Evolutionary conservation across 2,888 invertebrate species (phyloP).

Genomic region (Yponomeuta evonymella): DNA sequence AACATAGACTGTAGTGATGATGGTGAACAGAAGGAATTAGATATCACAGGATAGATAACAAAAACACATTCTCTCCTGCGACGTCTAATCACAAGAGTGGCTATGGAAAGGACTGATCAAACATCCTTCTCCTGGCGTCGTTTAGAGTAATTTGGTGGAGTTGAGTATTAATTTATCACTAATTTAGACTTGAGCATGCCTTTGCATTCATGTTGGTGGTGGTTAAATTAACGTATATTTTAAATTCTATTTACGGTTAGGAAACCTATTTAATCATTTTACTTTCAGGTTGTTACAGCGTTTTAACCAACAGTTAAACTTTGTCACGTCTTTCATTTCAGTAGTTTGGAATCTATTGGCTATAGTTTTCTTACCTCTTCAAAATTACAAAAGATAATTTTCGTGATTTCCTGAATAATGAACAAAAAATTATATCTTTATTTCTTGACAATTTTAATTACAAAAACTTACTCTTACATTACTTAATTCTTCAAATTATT

Average conservation of each 20-base stretch:
- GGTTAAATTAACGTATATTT: neutral
- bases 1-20: neutral
- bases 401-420: neutral
- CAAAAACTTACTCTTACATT: neutral
- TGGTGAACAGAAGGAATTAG: too few species aligned
- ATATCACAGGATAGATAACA: too few species aligned
- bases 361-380: neutral
- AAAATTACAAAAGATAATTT: neutral
- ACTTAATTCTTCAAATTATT: neutral
- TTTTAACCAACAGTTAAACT: neutral
- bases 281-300: neutral
- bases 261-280: neutral
- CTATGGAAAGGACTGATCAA: neutral
- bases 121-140: neutral
- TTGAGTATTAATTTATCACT: neutral
- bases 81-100: neutral
- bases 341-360: neutral
- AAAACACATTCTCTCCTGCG: neutral
- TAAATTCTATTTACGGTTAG: neutral
- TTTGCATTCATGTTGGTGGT: neutral
- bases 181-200: too few species aligned
- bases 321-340: neutral
- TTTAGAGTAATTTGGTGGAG: neutral
- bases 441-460: neutral
- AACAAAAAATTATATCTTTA: neutral